A percentile compares a stretch with the other conserved stretches of the same genome.
These are phyloP conservation scores for Cotesia glomerata DNA, from an alignment of 1,140 invertebrate genomes.

Conservation along the genomic window DNA sequence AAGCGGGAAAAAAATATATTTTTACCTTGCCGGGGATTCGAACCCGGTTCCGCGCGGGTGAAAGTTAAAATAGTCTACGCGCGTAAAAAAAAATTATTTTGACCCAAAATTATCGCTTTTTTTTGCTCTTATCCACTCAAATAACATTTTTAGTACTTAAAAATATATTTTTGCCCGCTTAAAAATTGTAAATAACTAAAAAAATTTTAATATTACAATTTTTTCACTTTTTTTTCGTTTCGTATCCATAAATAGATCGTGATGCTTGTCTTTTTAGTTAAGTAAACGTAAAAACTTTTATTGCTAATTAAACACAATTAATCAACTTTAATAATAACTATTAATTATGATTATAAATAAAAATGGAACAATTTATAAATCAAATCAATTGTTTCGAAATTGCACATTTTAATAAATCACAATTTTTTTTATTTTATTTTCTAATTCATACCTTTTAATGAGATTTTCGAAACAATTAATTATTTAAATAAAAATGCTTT, in stretches of 20 bases:
- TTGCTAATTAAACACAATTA: constrained; percentile 5
- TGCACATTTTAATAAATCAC: constrained; percentile 11
- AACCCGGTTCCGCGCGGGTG: too few species aligned
- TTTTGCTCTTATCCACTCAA: neutral
- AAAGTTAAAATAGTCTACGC: too few species aligned
- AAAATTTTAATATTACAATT: constrained; percentile 2
- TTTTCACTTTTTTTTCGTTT: constrained; percentile 8
- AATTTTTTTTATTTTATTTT: constrained; percentile 1
- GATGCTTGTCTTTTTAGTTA: constrained; percentile 26
- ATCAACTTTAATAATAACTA: neutral
- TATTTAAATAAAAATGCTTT: constrained; percentile 27
- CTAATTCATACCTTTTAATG: constrained; percentile 12
- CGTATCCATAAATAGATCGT: constrained; percentile 36
- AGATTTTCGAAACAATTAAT: constrained; percentile 30
- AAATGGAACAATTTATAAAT: neutral
- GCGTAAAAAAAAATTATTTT: too few species aligned
- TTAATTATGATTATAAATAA: neutral
- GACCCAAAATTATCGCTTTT: too few species aligned
- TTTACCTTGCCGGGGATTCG: too few species aligned
- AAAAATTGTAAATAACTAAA: too few species aligned
- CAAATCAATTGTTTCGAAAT: constrained; percentile 31
- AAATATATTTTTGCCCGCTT: neutral
- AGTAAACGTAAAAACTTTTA: neutral
- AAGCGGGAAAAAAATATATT: too few species aligned
- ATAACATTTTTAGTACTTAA: neutral